Evolutionary conservation across 2,888 invertebrate species (phyloP).

Genomic region (Synanthedon tipuliformis): DNA sequence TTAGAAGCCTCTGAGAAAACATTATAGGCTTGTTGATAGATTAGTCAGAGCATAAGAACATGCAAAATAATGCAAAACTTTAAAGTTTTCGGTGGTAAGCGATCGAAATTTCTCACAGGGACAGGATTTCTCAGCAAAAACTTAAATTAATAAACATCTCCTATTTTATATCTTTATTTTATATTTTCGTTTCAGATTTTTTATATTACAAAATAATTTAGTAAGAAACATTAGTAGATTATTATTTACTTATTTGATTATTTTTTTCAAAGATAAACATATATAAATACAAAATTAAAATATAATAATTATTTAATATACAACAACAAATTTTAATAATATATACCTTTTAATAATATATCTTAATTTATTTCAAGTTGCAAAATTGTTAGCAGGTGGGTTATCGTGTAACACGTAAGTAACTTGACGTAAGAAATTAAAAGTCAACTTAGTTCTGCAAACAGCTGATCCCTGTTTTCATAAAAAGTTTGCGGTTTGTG

Average conservation of each 20-base stretch:
- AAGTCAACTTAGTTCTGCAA: constrained; percentile 12
- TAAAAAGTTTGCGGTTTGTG: constrained; percentile 47
- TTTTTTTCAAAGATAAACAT: too few species aligned
- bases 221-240: too few species aligned
- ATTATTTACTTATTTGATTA: too few species aligned
- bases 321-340: too few species aligned
- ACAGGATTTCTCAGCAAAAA: constrained; percentile 17
- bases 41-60: constrained; percentile 6
- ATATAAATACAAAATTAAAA: too few species aligned
- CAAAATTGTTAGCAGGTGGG: neutral
- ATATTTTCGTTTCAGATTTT: too few species aligned
- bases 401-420: neutral
- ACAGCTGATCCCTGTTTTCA: constrained; percentile 44
- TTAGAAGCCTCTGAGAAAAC: neutral
- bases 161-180: too few species aligned
- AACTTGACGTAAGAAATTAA: constrained; percentile 5
- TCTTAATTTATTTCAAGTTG: too few species aligned
- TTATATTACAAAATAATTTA: too few species aligned
- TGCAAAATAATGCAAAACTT: constrained; percentile 32
- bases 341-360: too few species aligned
- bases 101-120: constrained; percentile 17
- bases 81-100: constrained; percentile 23
- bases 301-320: too few species aligned
- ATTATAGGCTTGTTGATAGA: neutral
- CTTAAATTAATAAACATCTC: too few species aligned